Evolutionary conservation across 2,888 invertebrate genomes (phyloP).

Genomic region (Cyaniris semiargus): DNA sequence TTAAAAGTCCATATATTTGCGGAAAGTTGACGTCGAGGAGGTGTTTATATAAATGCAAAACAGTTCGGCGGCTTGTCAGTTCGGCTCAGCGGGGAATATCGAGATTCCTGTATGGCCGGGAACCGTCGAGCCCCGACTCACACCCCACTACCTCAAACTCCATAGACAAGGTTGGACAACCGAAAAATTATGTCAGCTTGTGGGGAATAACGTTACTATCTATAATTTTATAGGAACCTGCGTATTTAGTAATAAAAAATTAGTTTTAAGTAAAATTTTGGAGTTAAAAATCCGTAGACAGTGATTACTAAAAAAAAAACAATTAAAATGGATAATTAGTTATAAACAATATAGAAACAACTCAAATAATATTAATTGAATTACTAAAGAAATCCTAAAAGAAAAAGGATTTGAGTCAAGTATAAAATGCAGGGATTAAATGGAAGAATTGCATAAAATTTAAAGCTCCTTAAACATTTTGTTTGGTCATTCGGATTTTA

Average conservation of each 20-base stretch:
- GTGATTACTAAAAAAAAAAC: not conserved
- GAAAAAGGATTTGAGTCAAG: not conserved
- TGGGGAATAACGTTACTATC: not conserved
- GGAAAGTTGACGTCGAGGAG: constrained; percentile 56
- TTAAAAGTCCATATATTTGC: constrained; percentile 18
- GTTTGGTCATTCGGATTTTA: constrained; percentile 9
- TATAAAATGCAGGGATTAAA: not conserved
- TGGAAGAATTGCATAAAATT: not conserved
- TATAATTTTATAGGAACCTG: not conserved
- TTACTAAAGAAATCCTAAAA: not conserved
- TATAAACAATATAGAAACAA: not conserved
- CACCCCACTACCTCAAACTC: constrained; percentile 57
- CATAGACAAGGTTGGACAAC: constrained; percentile 71
- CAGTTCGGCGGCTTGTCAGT: constrained; percentile 79
- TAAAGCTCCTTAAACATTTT: not conserved
- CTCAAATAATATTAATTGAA: not conserved
- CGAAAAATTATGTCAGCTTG: constrained; percentile 66
- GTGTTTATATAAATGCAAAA: constrained; percentile 81
- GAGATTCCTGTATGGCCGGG: constrained; percentile 65
- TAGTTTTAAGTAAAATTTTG: not conserved
- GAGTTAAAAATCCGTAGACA: not conserved
- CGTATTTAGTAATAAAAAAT: not conserved
- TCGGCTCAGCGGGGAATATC: constrained; percentile 76
- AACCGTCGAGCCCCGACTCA: constrained; percentile 43
- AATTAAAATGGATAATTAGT: not conserved